A percentile compares a stretch with the other conserved stretches of the same genome.
Evolutionary conservation across 2,888 invertebrate species (phyloP).

Genomic region (Thysanoteuthis rhombus): DNA sequence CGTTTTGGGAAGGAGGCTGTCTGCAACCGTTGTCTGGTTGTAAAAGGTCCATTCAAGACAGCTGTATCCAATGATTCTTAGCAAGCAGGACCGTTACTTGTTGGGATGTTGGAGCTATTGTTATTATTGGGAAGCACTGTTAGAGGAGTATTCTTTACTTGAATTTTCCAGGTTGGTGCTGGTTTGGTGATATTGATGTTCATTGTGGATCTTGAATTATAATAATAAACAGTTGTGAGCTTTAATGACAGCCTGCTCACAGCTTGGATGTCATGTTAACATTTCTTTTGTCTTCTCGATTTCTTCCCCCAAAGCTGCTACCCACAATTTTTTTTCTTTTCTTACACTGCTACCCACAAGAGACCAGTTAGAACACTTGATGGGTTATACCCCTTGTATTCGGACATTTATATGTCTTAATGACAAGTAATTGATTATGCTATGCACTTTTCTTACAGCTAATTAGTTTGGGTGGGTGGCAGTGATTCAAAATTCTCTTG

Average conservation of each 20-base stretch:
- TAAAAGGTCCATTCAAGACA: constrained; percentile 12
- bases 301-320: no score
- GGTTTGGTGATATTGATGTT: constrained; percentile 14
- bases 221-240: constrained; percentile 24
- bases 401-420: no score
- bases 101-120: constrained; percentile 16
- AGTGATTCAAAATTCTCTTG: no score
- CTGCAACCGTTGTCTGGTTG: not conserved
- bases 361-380: no score
- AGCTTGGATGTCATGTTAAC: constrained; percentile 17
- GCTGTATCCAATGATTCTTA: not conserved
- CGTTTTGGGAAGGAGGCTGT: not conserved
- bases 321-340: no score
- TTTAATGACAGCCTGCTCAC: not conserved
- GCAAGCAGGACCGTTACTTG: constrained; percentile 1
- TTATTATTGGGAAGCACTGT: constrained; percentile 18
- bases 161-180: not conserved
- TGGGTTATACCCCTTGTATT: no score
- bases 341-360: no score
- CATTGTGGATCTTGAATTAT: constrained; percentile 19
- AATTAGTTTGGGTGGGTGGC: no score
- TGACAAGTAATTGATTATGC: no score
- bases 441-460: no score
- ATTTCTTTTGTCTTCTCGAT: not conserved
- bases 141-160: not conserved